Base-by-base conservation (phyloP, 2,797 vertebrate genomes). In the Vireo griseus region DNA sequence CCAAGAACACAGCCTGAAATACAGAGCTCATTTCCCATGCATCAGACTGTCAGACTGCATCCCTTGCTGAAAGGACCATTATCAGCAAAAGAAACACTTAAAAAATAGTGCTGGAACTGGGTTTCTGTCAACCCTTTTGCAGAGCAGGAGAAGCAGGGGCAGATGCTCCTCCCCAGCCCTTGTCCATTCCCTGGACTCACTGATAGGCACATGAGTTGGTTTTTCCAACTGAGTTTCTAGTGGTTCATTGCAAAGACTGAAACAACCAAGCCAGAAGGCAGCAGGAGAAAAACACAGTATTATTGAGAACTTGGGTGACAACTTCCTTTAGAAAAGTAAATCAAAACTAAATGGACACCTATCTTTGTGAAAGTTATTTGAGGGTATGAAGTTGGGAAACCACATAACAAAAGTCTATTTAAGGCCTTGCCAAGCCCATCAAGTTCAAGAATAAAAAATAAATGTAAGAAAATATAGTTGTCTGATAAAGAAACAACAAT, bases 1-100 rank as follows among this genome's bases (percentile, higher is more conserved):
- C 78, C 68, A 73, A 63, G 81, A 93, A 91, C 26, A 61, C 61
- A 85, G 78, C 57, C 86, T 65, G 61, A 92, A 89, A 94, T 54
- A 54, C 0, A 87, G 84, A 94, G 57, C 29, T 94, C 51, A 61
- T 73, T 93, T 92, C 87, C 51, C 72, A 48, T 35, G 45, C 61
- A 52, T 37, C 86, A 83, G 45, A 22, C 37, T 91, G 90, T 68
- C 86, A 94, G 69, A 18, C 48, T 47, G 29, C 24, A 87, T n/a
- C 61, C 68, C 71, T 58, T 65, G 39, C 88, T 83, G 90, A 82
- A 88, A 73, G 52, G 54, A 67, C 44, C 48, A 35, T 61, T 74
- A 65, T n/a, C 67, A 61, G 86, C 68, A 67, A 45, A 66, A 57
- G 40, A 63, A 79, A 79, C 14, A 39, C 37, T 40, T 61, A 9